Base-by-base conservation (phyloP, 2,797 vertebrate genomes). In the Gymnothorax javanicus region DNA sequence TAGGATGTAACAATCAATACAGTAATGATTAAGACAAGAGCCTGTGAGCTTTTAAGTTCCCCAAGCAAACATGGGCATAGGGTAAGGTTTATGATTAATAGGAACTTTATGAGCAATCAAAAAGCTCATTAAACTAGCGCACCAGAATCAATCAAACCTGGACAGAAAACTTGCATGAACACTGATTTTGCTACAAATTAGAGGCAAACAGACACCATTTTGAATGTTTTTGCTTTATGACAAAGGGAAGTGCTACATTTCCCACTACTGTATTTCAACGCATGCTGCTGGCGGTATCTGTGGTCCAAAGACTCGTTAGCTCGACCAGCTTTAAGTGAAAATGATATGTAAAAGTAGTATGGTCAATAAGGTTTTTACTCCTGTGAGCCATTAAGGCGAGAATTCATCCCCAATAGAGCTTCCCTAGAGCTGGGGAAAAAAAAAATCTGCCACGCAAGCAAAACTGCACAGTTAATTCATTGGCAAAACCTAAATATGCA, bases 401-500 rank as follows among this genome's bases (percentile, higher is more conserved):
- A 20, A 6, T 4, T 27, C 27, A 15, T 43, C 79, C 52, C 79
- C 79, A 9, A 12, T 64, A 59, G 54, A 25, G 59, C 43, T 83
- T 58, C 73, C 58, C 57, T 50, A 50, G 27, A 71, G 82, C 25
- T 15, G 81, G 33, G 33, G 33, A 43, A 43, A 43, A 43, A 43
- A 59, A 73, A 73, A 83, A 73, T 75, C 50, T 79, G 62, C 59
- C 23, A n/a, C 23, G 82, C 54, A n/a, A 73, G 81, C 57, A 86
- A 54, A 62, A 73, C 15, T 56, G 17, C 58, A 23, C 27, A 3
- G 23, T 86, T 89, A 62, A 75, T 59, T 33, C 71, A 84, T 60
- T 82, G 58, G 27, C 33, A 52, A 12, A 59, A 79, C 13, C 25
- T n/a, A 81, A 84, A 87, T 84, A 87, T 87, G 86, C 25, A 89